A percentile compares a stretch with the other conserved stretches of the same genome.
These are phyloP conservation scores for Austrolebias charrua DNA, from an alignment of 2,797 vertebrate species.

Conservation along the genomic window DNA sequence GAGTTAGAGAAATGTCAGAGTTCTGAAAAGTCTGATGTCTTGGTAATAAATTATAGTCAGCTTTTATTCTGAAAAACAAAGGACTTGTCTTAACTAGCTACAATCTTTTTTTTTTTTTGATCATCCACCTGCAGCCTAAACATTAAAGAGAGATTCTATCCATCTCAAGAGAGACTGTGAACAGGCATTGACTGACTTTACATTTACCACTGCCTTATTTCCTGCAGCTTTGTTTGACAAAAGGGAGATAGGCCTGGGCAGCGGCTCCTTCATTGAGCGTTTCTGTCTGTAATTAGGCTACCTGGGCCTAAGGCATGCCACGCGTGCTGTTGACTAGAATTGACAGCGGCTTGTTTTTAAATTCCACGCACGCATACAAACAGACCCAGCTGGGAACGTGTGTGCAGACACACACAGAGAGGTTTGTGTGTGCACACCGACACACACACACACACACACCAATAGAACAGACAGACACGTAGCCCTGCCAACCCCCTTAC, in stretches of 20 bases:
- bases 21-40: neutral
- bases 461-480: slow-evolving; percentile 11
- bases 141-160: slow-evolving; percentile 16
- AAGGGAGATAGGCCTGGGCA: slow-evolving; percentile 52
- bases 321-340: slow-evolving; percentile 70
- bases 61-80: slow-evolving; percentile 1
- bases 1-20: slow-evolving; percentile 4
- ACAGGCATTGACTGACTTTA: slow-evolving; percentile 61
- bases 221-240: slow-evolving; percentile 57
- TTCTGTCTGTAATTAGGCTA: slow-evolving; percentile 78
- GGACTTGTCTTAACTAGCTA: neutral
- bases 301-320: slow-evolving; percentile 69
- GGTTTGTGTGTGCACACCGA: slow-evolving; percentile 27
- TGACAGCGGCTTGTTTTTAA: slow-evolving; percentile 75
- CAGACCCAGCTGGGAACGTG: slow-evolving; percentile 46
- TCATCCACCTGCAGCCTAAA: slow-evolving; percentile 27
- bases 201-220: slow-evolving; percentile 50
- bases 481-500: slow-evolving; percentile 31
- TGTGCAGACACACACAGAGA: slow-evolving; percentile 32
- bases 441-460: too few relatives aligned
- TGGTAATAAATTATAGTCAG: neutral
- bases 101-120: slow-evolving; percentile 15
- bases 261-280: slow-evolving; percentile 49
- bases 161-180: slow-evolving; percentile 38
- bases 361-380: slow-evolving; percentile 55